Evolutionary conservation across 2,797 vertebrate species (phyloP), one percentile per base, ranked within the genome.

Genomic region (Cheirogaleus major): DNA sequence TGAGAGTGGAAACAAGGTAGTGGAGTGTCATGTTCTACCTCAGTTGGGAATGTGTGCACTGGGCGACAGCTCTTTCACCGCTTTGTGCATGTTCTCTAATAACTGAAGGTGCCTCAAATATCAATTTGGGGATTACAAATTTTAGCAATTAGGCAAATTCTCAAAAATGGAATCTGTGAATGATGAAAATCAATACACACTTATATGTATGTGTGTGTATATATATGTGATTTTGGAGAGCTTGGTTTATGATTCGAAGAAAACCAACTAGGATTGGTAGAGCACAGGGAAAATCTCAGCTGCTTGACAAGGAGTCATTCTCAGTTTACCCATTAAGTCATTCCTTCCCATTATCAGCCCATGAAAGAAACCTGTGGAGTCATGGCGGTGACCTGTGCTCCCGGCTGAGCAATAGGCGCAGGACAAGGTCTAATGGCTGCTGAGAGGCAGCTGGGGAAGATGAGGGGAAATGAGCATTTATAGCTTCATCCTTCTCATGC

Each of bases 181-280:
- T 85, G n/a, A 73, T 17, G 32, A 82, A 52, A 23, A 50, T 45
- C 85, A 75, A 81, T 18, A 63, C 76, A 70, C 1, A 32, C 1
- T 25, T 59, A 32, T n/a, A 10, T 65, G 15, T 76, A 12, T 45
- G n/a, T 45, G 4, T 45, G 4, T 27, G 4, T 69, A 1, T 32
- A 2, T 4, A 12, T 14, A 38, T 7, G 11, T 14, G 20, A 23
- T n/a, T 12, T n/a, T 27, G 32, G 76, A n/a, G 69, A 48, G 61
- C 50, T 72, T 50, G 32, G 50, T 59, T 95, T 91, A 45, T 90
- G 67, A 84, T 50, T n/a, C 86, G 75, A 25, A 93, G 84, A 84
- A 89, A 65, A 65, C 15, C 50, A 70, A 73, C 63, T 57, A 59
- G 90, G 85, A 84, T 4, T 4, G 25, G 59, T 32, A 87, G 25